phyloP scores from a whole-genome alignment of 1,140 invertebrate species.

The Notospermus geniculatus region DNA sequence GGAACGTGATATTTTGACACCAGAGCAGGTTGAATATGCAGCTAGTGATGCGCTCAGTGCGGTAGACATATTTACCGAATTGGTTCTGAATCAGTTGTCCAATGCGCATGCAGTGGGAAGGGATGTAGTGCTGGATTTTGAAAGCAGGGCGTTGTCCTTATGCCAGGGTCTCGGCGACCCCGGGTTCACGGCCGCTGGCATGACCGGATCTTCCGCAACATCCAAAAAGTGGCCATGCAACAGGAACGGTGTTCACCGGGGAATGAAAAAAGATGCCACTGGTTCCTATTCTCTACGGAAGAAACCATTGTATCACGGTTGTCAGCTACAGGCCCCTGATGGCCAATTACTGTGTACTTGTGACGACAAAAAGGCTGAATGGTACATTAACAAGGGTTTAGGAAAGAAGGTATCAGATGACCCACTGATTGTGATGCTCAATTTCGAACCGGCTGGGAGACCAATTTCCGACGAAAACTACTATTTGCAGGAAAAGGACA shows the following conservation, averaged over 20 bases:
- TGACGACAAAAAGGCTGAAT: constrained; percentile 76
- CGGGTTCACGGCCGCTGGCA: constrained; percentile 10
- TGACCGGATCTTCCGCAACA: not conserved
- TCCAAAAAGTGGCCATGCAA: not conserved
- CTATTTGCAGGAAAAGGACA: constrained; percentile 72
- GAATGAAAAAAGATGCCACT: not conserved
- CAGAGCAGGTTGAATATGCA: constrained; percentile 43
- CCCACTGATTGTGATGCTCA: constrained; percentile 72
- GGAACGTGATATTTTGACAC: constrained; percentile 65
- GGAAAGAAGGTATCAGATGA: constrained; percentile 63
- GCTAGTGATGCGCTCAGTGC: constrained; percentile 3
- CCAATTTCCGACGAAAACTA: constrained; percentile 67
- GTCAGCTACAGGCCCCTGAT: constrained; percentile 74
- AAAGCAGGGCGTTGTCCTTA: constrained; percentile 23
- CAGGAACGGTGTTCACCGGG: not conserved
- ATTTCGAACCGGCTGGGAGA: constrained; percentile 76
- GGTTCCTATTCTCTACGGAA: constrained; percentile 36
- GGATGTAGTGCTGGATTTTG: constrained; percentile 16
- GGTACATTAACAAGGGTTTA: constrained; percentile 70
- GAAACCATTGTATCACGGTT: constrained; percentile 75
- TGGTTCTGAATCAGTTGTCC: constrained; percentile 6
- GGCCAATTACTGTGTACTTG: constrained; percentile 76
- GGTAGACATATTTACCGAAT: not conserved
- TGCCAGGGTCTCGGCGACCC: constrained; percentile 42
- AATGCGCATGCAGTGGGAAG: constrained; percentile 1